A percentile compares a stretch with the other conserved stretches of the same genome.
phyloP scores from a whole-genome alignment of 2,113 vertebrate genomes.

The Xiphophorus hellerii region DNA sequence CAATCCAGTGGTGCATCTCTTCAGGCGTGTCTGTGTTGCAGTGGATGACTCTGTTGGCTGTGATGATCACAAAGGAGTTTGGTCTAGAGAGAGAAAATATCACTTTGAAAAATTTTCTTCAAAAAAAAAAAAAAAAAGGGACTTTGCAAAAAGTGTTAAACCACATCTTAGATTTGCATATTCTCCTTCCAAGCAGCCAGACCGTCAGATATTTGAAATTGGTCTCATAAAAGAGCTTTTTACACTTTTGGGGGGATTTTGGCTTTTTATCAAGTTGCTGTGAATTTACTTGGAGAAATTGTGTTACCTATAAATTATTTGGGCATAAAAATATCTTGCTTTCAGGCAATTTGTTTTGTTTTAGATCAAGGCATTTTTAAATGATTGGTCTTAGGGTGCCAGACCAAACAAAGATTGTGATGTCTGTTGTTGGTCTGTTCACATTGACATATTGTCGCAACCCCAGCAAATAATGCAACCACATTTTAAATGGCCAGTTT shows the following conservation, averaged over 20 bases:
- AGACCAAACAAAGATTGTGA: not conserved
- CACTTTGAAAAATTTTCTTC: fast-evolving
- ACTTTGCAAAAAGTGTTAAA: not conserved
- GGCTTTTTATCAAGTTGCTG: not conserved
- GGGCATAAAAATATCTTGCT: too few species aligned
- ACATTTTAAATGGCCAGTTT: not conserved
- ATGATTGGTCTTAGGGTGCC: too few species aligned
- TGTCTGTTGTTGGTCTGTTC: not conserved
- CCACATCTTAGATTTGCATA: not conserved
- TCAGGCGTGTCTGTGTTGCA: slow-evolving; percentile 91
- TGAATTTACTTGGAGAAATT: not conserved
- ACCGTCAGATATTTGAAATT: not conserved
- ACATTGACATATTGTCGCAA: not conserved
- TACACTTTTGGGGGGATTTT: not conserved
- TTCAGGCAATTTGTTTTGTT: too few species aligned
- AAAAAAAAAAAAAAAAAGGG: not conserved
- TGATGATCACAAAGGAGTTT: slow-evolving; percentile 96
- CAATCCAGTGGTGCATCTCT: slow-evolving; percentile 97
- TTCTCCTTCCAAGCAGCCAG: not conserved
- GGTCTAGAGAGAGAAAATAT: slow-evolving; percentile 75
- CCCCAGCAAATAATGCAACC: too few species aligned
- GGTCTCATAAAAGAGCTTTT: not conserved
- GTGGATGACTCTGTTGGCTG: slow-evolving; percentile 92
- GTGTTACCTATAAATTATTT: too few species aligned
- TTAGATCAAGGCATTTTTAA: too few species aligned